Base-by-base conservation (phyloP, 2,113 vertebrate genomes). In the Herpailurus yagouaroundi region DNA sequence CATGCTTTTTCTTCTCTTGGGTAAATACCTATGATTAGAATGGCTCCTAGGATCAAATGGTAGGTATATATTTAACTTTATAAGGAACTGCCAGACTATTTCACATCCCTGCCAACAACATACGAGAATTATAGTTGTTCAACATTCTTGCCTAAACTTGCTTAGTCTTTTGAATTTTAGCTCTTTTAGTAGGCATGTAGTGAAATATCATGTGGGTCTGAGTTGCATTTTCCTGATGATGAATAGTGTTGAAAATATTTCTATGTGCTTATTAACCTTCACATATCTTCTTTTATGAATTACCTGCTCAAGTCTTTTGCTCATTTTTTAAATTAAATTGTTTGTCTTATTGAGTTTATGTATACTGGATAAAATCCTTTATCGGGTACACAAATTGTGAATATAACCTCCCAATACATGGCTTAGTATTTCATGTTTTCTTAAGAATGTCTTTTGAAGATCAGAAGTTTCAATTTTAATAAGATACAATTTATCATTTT, bases 401-500 rank as follows among this genome's bases (percentile, higher is more conserved):
- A n/a, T 55, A 45, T 82, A 79, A 66, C 13, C 9, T 92, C 27
- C 31, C 4, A 96, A 64, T n/a, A 25, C 31, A 63, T 76, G 45
- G n/a, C 12, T 66, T 93, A 80, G 25, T 74, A 74, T 76, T 94
- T 63, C 33, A 64, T 81, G 57, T 95, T 90, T 87, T 71, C 11
- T 88, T 73, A 76, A 76, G 60, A 93, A 9, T 80, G 1, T 50
- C 41, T 77, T 80, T 83, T 71, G 33, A 90, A 91, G 27, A 80
- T 91, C 19, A 68, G 7, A 96, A 84, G 45, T 91, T 97, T 93
- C 73, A 2, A 50, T 88, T 93, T 93, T 95, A 94, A 71, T 38
- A 83, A 91, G 52, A 83, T n/a, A 7, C 7, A 29, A 41, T 50
- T 92, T 82, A 66, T 66, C 23, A 77, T 95, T 96, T 94, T 83